Percentiles rank a stretch among this genome's conserved stretches.
phyloP scores from a whole-genome alignment of 1,140 invertebrate genomes.

The Maniola jurtina region DNA sequence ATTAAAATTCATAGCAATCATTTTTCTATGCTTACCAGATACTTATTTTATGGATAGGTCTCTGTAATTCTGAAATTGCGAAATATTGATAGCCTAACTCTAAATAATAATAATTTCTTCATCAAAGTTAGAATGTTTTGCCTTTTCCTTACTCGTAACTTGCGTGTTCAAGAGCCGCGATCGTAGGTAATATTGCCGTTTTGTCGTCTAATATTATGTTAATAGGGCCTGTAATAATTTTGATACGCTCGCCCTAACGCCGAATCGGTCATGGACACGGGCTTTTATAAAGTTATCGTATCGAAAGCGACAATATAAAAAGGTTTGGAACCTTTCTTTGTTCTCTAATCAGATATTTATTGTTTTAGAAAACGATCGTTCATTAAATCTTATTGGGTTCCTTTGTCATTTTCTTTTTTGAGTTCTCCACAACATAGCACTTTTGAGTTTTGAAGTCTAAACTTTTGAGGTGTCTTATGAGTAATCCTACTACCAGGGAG shows the following conservation, averaged over 20 bases:
- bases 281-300: conserved; percentile 26
- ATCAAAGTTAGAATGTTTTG: background rate
- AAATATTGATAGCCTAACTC: background rate
- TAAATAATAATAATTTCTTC: conserved; percentile 7
- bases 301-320: conserved; percentile 7
- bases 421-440: too few species aligned
- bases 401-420: too few species aligned
- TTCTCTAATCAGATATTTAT: background rate
- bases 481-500: too few species aligned
- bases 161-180: conserved; percentile 33
- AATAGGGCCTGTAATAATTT: conserved; percentile 56
- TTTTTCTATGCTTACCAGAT: too few species aligned
- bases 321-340: background rate
- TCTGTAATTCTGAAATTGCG: too few species aligned
- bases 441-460: too few species aligned
- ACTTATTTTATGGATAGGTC: too few species aligned
- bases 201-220: conserved; percentile 66
- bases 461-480: too few species aligned
- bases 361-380: background rate
- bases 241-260: conserved; percentile 56
- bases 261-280: conserved; percentile 36
- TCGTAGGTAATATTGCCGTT: conserved; percentile 49
- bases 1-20: too few species aligned
- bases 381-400: background rate
- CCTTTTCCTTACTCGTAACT: conserved; percentile 13